These are phyloP conservation scores for Pogonocherus hispidulus DNA, from an alignment of 2,888 invertebrate species.

Conservation along the genomic window DNA sequence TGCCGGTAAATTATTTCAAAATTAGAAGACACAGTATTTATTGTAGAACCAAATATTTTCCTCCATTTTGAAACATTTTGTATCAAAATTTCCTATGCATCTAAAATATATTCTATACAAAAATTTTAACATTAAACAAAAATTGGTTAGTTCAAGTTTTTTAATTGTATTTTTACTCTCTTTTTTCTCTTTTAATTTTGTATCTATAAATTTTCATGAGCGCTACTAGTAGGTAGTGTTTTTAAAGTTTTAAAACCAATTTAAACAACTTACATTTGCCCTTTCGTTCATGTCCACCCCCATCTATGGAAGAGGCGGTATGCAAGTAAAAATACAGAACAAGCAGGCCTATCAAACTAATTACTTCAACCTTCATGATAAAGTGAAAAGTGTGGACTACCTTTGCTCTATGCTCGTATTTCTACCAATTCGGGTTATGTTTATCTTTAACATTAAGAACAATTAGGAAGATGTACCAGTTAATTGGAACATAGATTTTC, in stretches of 20 bases:
- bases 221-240: no score
- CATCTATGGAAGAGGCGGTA: slow-evolving; percentile 9
- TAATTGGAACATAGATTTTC: neutral
- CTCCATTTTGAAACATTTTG: no score
- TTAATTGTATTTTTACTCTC: neutral
- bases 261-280: slow-evolving; percentile 43
- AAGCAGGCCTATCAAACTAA: slow-evolving; percentile 13
- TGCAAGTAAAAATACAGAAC: slow-evolving; percentile 17
- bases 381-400: neutral
- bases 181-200: no score
- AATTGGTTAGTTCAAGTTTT: neutral
- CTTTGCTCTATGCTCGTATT: neutral
- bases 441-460: neutral
- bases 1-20: no score
- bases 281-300: neutral
- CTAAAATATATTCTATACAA: no score
- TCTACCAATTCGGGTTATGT: neutral
- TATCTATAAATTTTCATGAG: no score
- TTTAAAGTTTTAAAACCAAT: no score
- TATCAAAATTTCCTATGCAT: no score
- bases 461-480: neutral
- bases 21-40: no score
- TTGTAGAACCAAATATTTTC: no score
- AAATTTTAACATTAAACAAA: no score
- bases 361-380: slow-evolving; percentile 27